Conservation (phyloP, 2,888 invertebrate species). For the Lepas anatifera region DNA sequence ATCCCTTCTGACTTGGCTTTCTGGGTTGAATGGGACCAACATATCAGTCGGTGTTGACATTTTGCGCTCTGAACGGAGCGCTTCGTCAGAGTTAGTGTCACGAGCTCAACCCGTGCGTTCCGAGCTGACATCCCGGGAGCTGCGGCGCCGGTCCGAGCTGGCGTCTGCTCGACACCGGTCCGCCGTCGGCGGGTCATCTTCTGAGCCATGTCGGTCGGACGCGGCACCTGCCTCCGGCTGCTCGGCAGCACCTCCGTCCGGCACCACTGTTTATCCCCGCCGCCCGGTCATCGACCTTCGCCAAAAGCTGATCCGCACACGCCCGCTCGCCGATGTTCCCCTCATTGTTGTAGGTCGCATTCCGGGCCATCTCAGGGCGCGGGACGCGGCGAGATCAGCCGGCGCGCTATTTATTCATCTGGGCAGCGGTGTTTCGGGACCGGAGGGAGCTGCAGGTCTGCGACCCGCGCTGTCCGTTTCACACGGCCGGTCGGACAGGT, state of each 20-base stretch:
- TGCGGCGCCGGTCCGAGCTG: too few species aligned
- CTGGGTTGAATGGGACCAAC: too few species aligned
- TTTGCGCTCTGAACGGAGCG: too few species aligned
- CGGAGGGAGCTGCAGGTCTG: neutral
- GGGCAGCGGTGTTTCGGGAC: too few species aligned
- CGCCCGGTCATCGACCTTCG: neutral
- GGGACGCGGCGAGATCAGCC: neutral
- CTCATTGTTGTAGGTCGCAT: constrained; percentile 4
- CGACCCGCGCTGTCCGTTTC: neutral
- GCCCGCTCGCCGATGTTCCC: constrained; percentile 2
- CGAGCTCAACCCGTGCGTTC: too few species aligned
- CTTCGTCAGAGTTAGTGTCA: too few species aligned
- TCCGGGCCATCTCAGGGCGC: neutral
- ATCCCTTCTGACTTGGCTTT: too few species aligned
- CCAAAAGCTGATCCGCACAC: constrained; percentile 8
- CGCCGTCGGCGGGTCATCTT: neutral
- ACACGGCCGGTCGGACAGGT: neutral
- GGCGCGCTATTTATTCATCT: neutral
- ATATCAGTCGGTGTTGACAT: too few species aligned
- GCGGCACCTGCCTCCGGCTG: neutral
- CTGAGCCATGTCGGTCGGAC: neutral
- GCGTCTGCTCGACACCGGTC: too few species aligned
- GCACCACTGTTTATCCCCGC: neutral
- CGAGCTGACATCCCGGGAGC: too few species aligned
- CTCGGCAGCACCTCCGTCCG: neutral